Percentiles rank a stretch among this genome's conserved stretches.
Conservation (phyloP, 2,113 vertebrate genomes). For the Climacteris rufus region DNA sequence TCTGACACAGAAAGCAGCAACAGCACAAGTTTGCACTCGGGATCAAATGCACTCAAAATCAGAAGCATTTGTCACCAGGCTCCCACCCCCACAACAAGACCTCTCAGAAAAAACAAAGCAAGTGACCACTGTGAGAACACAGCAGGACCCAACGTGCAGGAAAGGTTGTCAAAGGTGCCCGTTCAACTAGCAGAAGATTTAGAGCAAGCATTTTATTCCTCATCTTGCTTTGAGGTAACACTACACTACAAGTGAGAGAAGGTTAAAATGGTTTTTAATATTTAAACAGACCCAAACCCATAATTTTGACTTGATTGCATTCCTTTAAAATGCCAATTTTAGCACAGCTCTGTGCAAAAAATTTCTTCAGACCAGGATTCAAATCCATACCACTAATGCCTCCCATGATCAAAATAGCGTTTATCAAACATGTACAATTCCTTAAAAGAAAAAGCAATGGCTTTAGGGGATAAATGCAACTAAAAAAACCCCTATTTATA, state of each 20-base stretch:
- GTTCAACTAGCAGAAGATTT: background rate
- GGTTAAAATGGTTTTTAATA: background rate
- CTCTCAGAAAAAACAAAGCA: background rate
- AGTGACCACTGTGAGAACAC: background rate
- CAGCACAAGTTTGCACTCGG: background rate
- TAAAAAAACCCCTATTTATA: background rate
- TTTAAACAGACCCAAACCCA: background rate
- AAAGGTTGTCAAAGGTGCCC: background rate
- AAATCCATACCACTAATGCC: background rate
- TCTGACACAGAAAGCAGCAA: background rate
- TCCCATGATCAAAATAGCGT: background rate
- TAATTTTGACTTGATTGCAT: background rate
- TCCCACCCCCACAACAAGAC: background rate
- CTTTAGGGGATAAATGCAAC: background rate
- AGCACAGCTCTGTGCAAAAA: background rate
- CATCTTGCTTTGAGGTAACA: background rate
- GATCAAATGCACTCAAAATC: background rate
- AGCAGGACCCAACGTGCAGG: accelerated
- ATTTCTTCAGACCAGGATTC: background rate
- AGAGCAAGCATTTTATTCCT: background rate
- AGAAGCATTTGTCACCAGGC: background rate
- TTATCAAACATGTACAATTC: background rate
- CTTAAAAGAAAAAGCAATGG: background rate
- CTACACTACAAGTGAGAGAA: background rate
- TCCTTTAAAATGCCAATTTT: background rate